Evolutionary conservation across 2,888 invertebrate genomes (phyloP), one percentile per base, ranked within the genome.

Genomic region (Gerosis bhagava): DNA sequence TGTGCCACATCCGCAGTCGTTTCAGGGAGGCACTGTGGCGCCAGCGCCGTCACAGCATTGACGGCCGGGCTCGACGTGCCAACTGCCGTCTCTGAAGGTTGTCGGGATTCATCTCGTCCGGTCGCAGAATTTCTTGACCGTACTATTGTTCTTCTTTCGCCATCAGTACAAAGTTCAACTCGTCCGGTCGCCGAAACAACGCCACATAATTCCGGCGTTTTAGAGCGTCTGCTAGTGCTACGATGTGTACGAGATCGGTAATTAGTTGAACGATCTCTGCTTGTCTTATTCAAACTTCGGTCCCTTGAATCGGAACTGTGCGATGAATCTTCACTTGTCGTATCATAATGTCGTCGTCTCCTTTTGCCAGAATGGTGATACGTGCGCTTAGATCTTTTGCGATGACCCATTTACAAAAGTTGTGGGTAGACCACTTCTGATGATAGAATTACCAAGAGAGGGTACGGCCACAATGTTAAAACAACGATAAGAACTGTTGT

Each of bases 91-190:
- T 17, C 32, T 6, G 19, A 17, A 17, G 13, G 17, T n/a, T 19
- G 32, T 10, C 2, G 32, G n/a, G n/a, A n/a, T 32, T 10, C 8
- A 11, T 19, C 32, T 19, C 32, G 32, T 32, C 32, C 32, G 32
- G 32, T 32, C 32, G 32, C 32, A 19, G 32, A 32, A 19, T 11
- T 19, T 32, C 17, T 32, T 32, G 32, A 32, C 2, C 17, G 32
- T 32, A 32, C 32, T 19, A 19, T 32, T 19, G 2, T 19, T 17
- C 32, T 32, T 32, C 32, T 10, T 19, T 32, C 32, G 19, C 32
- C 32, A 3, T 32, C 32, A 32, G 32, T 32, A 32, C 32, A 19
- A 32, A 11, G 10, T 12, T n/a, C n/a, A n/a, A 32, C 17, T 32
- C 19, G 17, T 7, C 11, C 32, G 17, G 13, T 32, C 19, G 10